Percentiles rank a stretch among this genome's conserved stretches.
Evolutionary conservation across 2,888 invertebrate species (phyloP).

Genomic region (Heliconius charithonia): DNA sequence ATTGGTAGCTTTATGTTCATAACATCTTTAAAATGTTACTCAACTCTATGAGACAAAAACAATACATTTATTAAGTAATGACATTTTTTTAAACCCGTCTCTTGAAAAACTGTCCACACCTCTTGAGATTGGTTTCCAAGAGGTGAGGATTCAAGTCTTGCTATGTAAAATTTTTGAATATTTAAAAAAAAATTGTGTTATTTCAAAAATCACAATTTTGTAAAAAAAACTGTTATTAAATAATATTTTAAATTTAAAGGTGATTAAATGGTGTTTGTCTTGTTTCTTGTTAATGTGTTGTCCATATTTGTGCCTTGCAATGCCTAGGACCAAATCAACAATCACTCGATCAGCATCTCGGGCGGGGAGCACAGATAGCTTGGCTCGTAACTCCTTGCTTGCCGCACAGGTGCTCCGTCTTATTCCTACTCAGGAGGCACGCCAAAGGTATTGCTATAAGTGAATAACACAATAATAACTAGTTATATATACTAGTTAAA

Average conservation of each 20-base stretch:
- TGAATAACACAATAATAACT: background rate
- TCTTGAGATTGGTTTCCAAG: too few relatives aligned
- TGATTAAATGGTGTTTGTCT: conserved; percentile 9
- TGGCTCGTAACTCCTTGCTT: conserved; percentile 89
- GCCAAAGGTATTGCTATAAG: conserved; percentile 84
- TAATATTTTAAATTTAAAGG: background rate
- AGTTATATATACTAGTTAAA: background rate
- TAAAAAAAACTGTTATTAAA: too few relatives aligned
- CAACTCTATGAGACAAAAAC: too few relatives aligned
- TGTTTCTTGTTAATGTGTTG: conserved; percentile 33
- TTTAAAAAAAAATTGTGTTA: background rate
- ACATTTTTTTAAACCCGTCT: too few relatives aligned
- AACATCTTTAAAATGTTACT: too few relatives aligned
- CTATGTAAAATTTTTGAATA: too few relatives aligned
- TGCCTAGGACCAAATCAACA: conserved; percentile 71
- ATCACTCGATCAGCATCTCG: conserved; percentile 73
- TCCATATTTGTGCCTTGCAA: conserved; percentile 41
- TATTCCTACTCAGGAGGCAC: conserved; percentile 91
- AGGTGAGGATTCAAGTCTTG: too few relatives aligned
- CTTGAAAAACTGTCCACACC: too few relatives aligned
- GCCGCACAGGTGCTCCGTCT: conserved; percentile 92
- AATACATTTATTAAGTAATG: too few relatives aligned
- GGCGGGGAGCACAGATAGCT: conserved; percentile 85
- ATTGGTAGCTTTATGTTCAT: too few relatives aligned
- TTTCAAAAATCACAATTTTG: background rate